Conservation (phyloP, 2,797 vertebrate genomes). For the Eospalax fontanierii region DNA sequence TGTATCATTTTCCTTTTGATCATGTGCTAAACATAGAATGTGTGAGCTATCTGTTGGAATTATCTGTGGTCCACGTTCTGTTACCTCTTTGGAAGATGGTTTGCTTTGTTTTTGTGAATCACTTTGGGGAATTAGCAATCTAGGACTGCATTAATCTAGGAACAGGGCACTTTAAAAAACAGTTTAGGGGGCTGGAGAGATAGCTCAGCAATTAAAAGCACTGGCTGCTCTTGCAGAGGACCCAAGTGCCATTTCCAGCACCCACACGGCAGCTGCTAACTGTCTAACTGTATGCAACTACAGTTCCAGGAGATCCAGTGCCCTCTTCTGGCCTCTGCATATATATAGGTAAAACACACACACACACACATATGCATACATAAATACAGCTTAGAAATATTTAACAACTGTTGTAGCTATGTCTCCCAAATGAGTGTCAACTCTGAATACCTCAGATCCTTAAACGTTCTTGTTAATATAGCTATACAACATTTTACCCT, state of each 20-base stretch:
- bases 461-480: not conserved
- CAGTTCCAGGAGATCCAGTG: too few species aligned
- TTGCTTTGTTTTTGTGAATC: constrained; percentile 31
- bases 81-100: not conserved
- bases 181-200: too few species aligned
- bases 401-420: not conserved
- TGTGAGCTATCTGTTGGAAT: constrained; percentile 39
- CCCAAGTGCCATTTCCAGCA: too few species aligned
- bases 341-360: too few species aligned
- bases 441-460: not conserved
- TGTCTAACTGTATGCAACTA: too few species aligned
- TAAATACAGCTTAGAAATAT: not conserved
- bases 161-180: too few species aligned
- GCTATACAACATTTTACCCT: not conserved
- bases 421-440: not conserved
- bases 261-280: too few species aligned
- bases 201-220: too few species aligned
- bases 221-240: too few species aligned
- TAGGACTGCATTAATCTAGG: not conserved
- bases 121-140: not conserved
- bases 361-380: too few species aligned
- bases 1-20: not conserved
- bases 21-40: not conserved
- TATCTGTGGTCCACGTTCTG: not conserved
- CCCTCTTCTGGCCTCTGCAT: too few species aligned